Base-by-base conservation (phyloP, 2,797 vertebrate genomes). In the Fringilla coelebs region DNA sequence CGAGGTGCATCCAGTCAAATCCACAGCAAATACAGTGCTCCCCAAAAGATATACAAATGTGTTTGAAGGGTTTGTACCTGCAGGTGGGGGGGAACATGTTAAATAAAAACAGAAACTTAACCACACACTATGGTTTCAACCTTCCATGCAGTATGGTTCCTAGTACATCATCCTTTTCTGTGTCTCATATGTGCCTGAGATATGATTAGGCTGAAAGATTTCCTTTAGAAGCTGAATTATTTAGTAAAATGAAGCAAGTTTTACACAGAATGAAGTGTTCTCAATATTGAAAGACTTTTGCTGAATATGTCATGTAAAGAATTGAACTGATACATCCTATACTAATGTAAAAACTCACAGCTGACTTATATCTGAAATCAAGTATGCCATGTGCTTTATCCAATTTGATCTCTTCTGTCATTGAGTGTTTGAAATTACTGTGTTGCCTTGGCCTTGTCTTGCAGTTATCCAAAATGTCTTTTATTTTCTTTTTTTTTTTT, bases 51-150 rank as follows among this genome's bases (percentile, higher is more conserved):
- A 67, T 6, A 31, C 1, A 67, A 46, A 43, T 52, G 2, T 63
- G 11, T 68, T 86, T 71, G 48, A 10, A 67, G 19, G 9, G 5
- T 55, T 51, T 6, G 1, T 45, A 21, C 25, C 17, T 15, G 17
- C 15, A 17, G 1, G 0, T 28, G 15, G 5, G 1, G 3, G 11
- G 15, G 3, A 66, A 20, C 28, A 49, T 4, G 21, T 45, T 46
- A 68, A 45, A 11, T 68, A 21, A 78, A 91, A 88, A 40, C 20
- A 76, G 45, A 38, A 12, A 43, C 16, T 52, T 67, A 51, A 62
- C 11, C 12, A 55, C n/a, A 58, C 40, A 10, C 22, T 79, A 4
- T 31, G 11, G 3, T 66, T 94, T 89, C 40, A 62, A 71, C 7
- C 8, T 58, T 32, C 17, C 6, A 13, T 26, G 31, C 10, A 32